Conservation (phyloP, 2,113 vertebrate species). For the Myodes glareolus region DNA sequence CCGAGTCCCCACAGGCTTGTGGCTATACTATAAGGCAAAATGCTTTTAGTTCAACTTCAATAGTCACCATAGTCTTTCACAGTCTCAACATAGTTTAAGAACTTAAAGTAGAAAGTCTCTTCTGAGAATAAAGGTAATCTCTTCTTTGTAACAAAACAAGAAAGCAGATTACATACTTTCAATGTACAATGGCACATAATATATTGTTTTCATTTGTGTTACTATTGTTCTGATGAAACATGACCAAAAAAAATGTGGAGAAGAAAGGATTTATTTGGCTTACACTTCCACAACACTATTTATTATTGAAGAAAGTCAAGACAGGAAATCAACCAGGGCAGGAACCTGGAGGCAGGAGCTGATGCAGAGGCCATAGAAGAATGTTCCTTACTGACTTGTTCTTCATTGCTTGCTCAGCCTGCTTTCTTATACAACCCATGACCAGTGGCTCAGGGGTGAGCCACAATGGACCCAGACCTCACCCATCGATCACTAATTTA, state of each 20-base stretch:
- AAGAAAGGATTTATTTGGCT: background rate
- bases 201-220: background rate
- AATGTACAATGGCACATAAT: background rate
- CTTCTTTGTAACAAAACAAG: background rate
- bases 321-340: background rate
- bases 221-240: background rate
- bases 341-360: background rate
- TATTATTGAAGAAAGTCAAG: background rate
- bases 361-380: background rate
- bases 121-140: background rate
- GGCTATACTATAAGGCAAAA: background rate
- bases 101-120: background rate
- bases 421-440: background rate
- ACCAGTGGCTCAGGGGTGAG: background rate
- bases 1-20: background rate
- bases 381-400: background rate
- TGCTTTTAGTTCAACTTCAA: background rate
- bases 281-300: background rate
- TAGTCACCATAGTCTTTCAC: background rate
- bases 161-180: background rate
- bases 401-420: background rate
- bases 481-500: background rate
- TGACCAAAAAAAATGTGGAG: background rate
- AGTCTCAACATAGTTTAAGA: background rate
- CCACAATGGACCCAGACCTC: background rate